Evolutionary conservation across 2,113 vertebrate species (phyloP).

Genomic region (Dryoscopus gambensis): DNA sequence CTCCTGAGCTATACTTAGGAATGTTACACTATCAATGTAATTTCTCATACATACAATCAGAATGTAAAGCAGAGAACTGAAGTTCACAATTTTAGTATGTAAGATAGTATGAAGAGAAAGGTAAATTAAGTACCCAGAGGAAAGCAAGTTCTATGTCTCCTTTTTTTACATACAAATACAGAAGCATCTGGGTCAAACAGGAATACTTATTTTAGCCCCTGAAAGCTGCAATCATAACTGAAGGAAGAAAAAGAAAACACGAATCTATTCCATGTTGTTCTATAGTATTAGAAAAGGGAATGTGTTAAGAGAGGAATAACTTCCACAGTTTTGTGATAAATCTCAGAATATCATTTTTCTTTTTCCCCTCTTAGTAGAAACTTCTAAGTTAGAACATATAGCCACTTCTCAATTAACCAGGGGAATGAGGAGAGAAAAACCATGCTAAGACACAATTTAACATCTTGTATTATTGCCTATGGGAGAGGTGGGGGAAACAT

Average conservation of each 20-base stretch:
- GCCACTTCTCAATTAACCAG: background rate
- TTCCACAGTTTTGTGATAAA: background rate
- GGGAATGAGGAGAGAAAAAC: background rate
- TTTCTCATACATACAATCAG: background rate
- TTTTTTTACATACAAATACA: background rate
- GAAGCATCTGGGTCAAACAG: background rate
- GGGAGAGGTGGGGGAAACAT: background rate
- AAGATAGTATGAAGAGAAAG: background rate
- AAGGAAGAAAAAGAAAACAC: background rate
- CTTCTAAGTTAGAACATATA: background rate
- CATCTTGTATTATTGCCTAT: background rate
- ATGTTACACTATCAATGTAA: background rate
- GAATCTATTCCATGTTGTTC: background rate
- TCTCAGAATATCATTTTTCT: background rate
- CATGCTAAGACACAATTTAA: background rate
- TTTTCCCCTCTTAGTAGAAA: background rate
- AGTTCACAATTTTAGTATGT: background rate
- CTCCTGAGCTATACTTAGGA: background rate
- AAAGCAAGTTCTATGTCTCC: background rate
- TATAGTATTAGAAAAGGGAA: background rate
- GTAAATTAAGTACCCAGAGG: background rate
- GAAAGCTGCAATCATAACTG: background rate
- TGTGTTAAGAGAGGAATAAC: background rate
- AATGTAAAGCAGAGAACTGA: background rate
- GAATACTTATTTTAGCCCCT: background rate